Evolutionary conservation across 1,140 invertebrate species (phyloP).

Genomic region (Dryas iulia): DNA sequence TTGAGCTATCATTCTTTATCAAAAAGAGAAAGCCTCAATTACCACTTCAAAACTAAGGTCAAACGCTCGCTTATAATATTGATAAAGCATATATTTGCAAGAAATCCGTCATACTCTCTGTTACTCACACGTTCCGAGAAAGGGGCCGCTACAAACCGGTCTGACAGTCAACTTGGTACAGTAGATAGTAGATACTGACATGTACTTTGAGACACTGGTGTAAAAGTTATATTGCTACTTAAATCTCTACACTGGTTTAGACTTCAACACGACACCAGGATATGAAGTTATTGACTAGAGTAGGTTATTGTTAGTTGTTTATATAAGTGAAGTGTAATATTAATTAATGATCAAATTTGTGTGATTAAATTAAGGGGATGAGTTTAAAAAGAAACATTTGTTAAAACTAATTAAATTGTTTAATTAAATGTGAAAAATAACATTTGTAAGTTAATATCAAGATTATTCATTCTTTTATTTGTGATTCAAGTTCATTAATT

Average conservation of each 20-base stretch:
- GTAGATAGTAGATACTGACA: not conserved
- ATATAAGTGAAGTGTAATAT: too few relatives aligned
- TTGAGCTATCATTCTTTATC: not conserved
- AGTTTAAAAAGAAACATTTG: too few relatives aligned
- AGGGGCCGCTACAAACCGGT: conserved; percentile 40
- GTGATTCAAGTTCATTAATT: too few relatives aligned
- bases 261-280: not conserved
- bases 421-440: too few relatives aligned
- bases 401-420: too few relatives aligned
- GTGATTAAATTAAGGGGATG: too few relatives aligned
- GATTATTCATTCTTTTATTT: too few relatives aligned
- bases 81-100: conserved; percentile 33
- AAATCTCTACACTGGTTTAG: not conserved
- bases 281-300: not conserved
- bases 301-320: not conserved
- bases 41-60: not conserved
- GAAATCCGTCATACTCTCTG: conserved; percentile 31
- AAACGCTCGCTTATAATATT: conserved; percentile 37
- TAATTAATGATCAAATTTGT: too few relatives aligned
- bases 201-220: conserved; percentile 3
- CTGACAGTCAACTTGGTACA: not conserved
- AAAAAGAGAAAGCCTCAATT: not conserved
- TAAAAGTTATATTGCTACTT: conserved; percentile 11
- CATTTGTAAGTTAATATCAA: too few relatives aligned
- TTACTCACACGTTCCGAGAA: conserved; percentile 45